These are phyloP conservation scores for Epinephelus lanceolatus DNA, from an alignment of 2,113 vertebrate species.

Conservation along the genomic window DNA sequence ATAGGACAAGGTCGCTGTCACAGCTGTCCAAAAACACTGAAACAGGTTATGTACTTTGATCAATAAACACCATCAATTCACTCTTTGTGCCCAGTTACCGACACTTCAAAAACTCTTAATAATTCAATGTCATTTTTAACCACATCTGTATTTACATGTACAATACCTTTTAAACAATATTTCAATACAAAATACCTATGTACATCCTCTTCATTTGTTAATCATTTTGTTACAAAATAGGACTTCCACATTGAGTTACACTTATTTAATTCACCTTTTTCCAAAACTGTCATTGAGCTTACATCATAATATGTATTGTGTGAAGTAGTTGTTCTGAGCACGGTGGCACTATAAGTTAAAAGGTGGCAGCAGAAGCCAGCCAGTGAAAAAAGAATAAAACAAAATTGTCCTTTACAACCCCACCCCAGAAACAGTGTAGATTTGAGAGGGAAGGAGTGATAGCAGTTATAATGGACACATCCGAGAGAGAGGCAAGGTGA, in stretches of 20 bases:
- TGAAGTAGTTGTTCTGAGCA: slow-evolving; percentile 52
- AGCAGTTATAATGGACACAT: slow-evolving; percentile 61
- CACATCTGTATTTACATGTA: slow-evolving; percentile 81
- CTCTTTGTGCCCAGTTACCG: slow-evolving; percentile 57
- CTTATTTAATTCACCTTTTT: slow-evolving; percentile 64
- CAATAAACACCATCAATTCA: slow-evolving; percentile 76
- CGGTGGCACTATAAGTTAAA: slow-evolving; percentile 56
- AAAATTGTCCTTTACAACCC: slow-evolving; percentile 47
- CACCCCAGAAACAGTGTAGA: slow-evolving; percentile 32
- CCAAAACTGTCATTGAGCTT: slow-evolving; percentile 61
- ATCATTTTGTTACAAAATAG: slow-evolving; percentile 94
- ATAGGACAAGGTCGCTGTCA: slow-evolving; percentile 69
- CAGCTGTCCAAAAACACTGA: slow-evolving; percentile 73
- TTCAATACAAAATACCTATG: slow-evolving; percentile 90
- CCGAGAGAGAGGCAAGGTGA: slow-evolving; percentile 72
- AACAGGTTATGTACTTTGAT: slow-evolving; percentile 85
- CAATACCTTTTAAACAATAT: slow-evolving; percentile 78
- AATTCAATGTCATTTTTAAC: slow-evolving; percentile 64
- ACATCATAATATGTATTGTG: slow-evolving; percentile 50
- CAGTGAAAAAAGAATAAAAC: slow-evolving; percentile 23
- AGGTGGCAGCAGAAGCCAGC: slow-evolving; percentile 32
- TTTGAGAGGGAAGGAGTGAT: slow-evolving; percentile 51
- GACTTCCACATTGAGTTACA: slow-evolving; percentile 81
- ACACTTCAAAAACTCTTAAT: slow-evolving; percentile 62
- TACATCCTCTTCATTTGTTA: slow-evolving; percentile 81